Evolutionary conservation across 2,113 vertebrate genomes (phyloP).

Genomic region (Microtus ochrogaster): DNA sequence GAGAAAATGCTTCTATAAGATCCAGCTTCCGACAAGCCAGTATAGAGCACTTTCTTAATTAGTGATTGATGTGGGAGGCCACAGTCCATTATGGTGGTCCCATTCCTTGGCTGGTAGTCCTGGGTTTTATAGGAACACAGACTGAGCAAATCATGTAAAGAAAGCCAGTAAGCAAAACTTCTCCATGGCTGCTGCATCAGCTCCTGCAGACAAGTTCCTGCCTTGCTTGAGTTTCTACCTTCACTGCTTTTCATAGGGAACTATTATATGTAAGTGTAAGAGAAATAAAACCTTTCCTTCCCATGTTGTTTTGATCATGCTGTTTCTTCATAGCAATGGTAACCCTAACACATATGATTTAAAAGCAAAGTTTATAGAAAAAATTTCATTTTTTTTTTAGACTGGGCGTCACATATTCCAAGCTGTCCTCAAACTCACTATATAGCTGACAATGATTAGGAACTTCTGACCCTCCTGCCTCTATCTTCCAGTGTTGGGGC

Average conservation of each 20-base stretch:
- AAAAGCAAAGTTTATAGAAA: not conserved
- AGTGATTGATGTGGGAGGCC: not conserved
- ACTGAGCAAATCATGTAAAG: not conserved
- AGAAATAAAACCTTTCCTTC: not conserved
- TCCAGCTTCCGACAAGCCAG: not conserved
- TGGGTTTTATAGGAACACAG: not conserved
- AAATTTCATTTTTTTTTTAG: too few species aligned
- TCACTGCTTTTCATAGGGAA: not conserved
- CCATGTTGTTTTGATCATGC: not conserved
- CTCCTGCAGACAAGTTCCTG: not conserved
- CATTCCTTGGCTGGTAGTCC: not conserved
- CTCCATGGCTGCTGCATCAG: not conserved
- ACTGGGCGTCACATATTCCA: not conserved
- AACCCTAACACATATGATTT: not conserved
- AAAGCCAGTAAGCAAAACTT: not conserved
- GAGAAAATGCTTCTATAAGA: not conserved
- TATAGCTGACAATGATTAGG: not conserved
- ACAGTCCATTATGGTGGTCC: not conserved
- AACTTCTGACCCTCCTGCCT: not conserved
- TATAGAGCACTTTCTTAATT: not conserved
- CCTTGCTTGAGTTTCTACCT: not conserved
- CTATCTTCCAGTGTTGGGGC: not conserved
- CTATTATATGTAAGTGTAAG: not conserved
- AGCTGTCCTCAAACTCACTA: not conserved
- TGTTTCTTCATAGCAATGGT: not conserved